Evolutionary conservation across 1,140 invertebrate species (phyloP).

Genomic region (Diuraphis noxia): DNA sequence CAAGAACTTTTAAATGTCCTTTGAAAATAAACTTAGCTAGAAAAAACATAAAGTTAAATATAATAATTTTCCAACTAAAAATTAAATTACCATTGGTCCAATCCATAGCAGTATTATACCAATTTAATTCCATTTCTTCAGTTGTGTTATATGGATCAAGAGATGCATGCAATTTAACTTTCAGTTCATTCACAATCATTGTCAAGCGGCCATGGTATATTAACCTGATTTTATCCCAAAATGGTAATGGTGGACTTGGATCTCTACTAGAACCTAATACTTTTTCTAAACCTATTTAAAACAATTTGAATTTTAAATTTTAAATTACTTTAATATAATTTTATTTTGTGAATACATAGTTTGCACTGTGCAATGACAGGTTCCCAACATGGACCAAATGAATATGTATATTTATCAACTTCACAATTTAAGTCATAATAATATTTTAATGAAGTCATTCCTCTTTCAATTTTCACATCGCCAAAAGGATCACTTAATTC

Average conservation of each 20-base stretch:
- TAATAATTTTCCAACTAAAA: not conserved
- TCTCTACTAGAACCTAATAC: conserved; percentile 85
- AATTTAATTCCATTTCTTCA: conserved; percentile 97
- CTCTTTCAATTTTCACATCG: conserved; percentile 73
- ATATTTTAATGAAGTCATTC: conserved; percentile 94
- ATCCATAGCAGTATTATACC: conserved; percentile 88
- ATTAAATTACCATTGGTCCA: conserved; percentile 84
- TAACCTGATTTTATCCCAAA: conserved; percentile 96
- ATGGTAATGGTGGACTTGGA: conserved; percentile 89
- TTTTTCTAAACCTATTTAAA: conserved; percentile 73
- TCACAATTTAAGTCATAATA: conserved; percentile 98
- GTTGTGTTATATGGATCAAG: conserved; percentile 98
- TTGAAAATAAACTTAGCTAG: conserved; percentile 81
- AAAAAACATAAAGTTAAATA: conserved; percentile 54
- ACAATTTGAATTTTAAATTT: conserved; percentile 13
- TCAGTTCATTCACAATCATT: conserved; percentile 81
- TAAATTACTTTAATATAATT: not conserved
- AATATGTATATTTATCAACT: conserved; percentile 82
- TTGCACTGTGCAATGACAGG: conserved; percentile 95
- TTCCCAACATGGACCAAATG: conserved; percentile 98
- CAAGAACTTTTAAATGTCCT: conserved; percentile 84
- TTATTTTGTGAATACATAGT: conserved; percentile 67
- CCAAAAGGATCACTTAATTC: conserved; percentile 77
- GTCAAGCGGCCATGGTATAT: conserved; percentile 91
- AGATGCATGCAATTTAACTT: conserved; percentile 88